Percentiles rank a stretch among this genome's conserved stretches.
Evolutionary conservation across 2,797 vertebrate species (phyloP).

Genomic region (Sebastes trivittatus): DNA sequence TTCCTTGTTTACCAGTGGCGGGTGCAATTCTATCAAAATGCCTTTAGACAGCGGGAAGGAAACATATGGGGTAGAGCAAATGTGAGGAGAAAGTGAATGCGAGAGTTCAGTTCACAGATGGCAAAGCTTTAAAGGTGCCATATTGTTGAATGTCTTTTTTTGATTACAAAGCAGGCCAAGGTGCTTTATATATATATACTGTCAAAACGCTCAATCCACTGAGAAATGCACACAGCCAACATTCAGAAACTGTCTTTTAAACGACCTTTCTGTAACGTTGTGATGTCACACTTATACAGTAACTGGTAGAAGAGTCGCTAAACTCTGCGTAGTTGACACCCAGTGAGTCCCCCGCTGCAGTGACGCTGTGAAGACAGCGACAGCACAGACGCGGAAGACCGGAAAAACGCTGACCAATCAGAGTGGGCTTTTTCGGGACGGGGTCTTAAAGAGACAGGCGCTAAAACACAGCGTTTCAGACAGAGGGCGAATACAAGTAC

Average conservation of each 20-base stretch:
- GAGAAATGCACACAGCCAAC: not conserved
- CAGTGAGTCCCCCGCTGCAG: not conserved
- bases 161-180: not conserved
- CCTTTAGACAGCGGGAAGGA: slow-evolving; percentile 43
- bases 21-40: slow-evolving; percentile 79
- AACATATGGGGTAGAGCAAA: not conserved
- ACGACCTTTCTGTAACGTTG: no score
- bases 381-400: not conserved
- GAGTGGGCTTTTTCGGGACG: not conserved
- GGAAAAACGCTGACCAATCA: not conserved
- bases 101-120: slow-evolving; percentile 67
- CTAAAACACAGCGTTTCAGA: no score
- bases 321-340: no score
- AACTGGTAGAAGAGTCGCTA: not conserved
- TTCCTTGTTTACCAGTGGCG: slow-evolving; percentile 75
- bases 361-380: not conserved
- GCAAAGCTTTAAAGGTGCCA: slow-evolving; percentile 62
- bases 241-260: not conserved
- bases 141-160: not conserved
- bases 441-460: not conserved
- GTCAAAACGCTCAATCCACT: not conserved
- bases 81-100: slow-evolving; percentile 21
- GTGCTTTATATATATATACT: not conserved
- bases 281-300: no score
- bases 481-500: not conserved